phyloP scores from a whole-genome alignment of 2,797 vertebrate genomes.

The Paedocypris micromegethes region DNA sequence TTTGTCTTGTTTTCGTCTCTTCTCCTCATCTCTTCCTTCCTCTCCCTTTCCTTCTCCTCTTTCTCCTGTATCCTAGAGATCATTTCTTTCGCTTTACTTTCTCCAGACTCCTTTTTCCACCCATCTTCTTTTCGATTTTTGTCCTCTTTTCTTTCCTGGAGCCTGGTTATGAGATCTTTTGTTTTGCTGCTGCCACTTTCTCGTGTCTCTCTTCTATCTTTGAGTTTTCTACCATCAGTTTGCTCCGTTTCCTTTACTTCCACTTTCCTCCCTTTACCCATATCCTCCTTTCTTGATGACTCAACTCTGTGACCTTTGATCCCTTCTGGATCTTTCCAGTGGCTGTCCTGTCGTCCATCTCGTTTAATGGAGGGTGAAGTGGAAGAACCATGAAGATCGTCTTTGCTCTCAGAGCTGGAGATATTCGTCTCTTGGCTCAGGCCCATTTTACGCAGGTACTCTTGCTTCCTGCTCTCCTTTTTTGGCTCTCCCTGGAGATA shows the following conservation, averaged over 20 bases:
- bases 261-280: conserved; percentile 58
- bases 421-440: conserved; percentile 66
- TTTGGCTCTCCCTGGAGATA: conserved; percentile 60
- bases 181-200: conserved; percentile 71
- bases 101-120: conserved; percentile 55
- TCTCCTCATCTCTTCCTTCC: conserved; percentile 61
- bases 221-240: conserved; percentile 61
- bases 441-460: conserved; percentile 71
- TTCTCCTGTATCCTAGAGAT: conserved; percentile 69
- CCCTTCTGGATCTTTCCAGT: conserved; percentile 35
- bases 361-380: conserved; percentile 38
- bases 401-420: conserved; percentile 49
- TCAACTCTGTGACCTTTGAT: conserved; percentile 41
- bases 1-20: conserved; percentile 61
- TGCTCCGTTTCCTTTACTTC: conserved; percentile 64
- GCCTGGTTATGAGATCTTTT: conserved; percentile 70
- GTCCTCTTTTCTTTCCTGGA: conserved; percentile 67
- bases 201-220: conserved; percentile 64
- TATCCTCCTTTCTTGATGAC: conserved; percentile 29
- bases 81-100: conserved; percentile 70
- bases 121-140: conserved; percentile 65
- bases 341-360: conserved; percentile 51
- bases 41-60: conserved; percentile 70
- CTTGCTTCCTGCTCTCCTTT: conserved; percentile 71
- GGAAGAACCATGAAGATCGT: conserved; percentile 43